Conservation (phyloP, 2,797 vertebrate genomes). For the Meriones psammophilus region DNA sequence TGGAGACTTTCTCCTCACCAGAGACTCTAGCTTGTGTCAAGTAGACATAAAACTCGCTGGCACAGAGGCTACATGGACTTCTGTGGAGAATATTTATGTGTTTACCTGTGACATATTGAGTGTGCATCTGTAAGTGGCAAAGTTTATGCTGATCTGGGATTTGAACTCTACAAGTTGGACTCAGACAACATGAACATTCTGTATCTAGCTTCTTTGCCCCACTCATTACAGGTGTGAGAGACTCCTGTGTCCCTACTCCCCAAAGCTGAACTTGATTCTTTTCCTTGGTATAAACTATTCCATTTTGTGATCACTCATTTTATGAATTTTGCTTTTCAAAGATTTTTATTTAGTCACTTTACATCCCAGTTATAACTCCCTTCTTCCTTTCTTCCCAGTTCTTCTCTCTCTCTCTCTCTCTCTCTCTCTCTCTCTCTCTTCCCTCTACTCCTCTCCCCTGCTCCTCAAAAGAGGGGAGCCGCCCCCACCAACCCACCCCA, state of each 20-base stretch:
- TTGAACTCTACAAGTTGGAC: not conserved
- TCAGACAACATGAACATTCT: not conserved
- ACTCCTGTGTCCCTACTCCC: not conserved
- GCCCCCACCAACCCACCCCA: too few relatives aligned
- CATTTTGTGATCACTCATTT: constrained; percentile 2
- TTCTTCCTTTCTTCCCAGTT: too few relatives aligned
- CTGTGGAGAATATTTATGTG: not conserved
- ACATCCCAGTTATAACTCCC: too few relatives aligned
- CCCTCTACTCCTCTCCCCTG: too few relatives aligned
- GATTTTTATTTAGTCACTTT: too few relatives aligned
- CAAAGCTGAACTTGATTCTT: constrained; percentile 3
- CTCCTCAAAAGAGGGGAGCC: too few relatives aligned
- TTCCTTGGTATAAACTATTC: not conserved
- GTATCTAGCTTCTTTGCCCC: not conserved
- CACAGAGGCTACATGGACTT: not conserved
- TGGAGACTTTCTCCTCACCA: not conserved
- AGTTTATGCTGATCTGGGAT: constrained; percentile 10
- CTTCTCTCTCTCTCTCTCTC: too few relatives aligned
- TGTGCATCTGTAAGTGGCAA: not conserved
- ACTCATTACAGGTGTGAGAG: not conserved
- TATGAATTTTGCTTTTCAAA: not conserved
- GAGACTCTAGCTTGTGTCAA: not conserved
- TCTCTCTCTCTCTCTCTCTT: too few relatives aligned
- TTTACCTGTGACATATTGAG: not conserved
- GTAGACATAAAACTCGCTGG: not conserved